phyloP scores from a whole-genome alignment of 53 echinoderm and acorn worm species.

The Patiria pectinifera region DNA sequence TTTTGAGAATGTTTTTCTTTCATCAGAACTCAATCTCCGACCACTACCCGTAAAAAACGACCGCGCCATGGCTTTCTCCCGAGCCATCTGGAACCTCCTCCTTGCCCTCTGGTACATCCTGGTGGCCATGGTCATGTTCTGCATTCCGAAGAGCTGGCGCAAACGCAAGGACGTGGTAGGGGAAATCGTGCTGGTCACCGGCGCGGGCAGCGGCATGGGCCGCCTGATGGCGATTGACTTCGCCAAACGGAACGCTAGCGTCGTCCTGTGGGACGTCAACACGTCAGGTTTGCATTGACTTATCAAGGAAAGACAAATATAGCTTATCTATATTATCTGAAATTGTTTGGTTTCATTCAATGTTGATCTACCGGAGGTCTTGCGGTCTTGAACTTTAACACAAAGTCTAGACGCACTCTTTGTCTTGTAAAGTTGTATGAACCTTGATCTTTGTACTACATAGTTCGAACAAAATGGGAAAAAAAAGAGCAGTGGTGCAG shows the following conservation, averaged over 20 bases:
- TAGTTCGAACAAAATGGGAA: neutral
- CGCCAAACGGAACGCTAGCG: conserved; percentile 52
- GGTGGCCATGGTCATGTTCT: conserved; percentile 3
- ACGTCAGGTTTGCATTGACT: conserved; percentile 10
- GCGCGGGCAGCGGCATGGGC: conserved; percentile 77
- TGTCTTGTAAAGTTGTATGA: neutral
- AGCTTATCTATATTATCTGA: neutral
- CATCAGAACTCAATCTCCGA: no score
- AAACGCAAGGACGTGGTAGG: conserved; percentile 78
- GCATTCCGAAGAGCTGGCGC: conserved; percentile 42
- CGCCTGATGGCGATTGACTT: conserved; percentile 65
- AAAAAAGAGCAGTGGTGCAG: neutral
- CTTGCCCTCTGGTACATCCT: conserved; percentile 31
- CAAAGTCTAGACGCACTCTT: no score
- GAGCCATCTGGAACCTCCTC: neutral
- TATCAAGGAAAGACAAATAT: neutral
- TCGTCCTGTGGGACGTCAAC: conserved; percentile 71
- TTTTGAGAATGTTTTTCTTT: no score
- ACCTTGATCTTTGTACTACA: neutral
- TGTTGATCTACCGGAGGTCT: neutral
- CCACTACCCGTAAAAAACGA: no score
- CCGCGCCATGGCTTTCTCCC: neutral
- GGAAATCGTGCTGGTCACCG: conserved; percentile 91
- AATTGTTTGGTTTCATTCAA: no score
- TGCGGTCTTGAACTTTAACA: no score